phyloP scores from a whole-genome alignment of 2,797 vertebrate species.

The Streptopelia turtur region DNA sequence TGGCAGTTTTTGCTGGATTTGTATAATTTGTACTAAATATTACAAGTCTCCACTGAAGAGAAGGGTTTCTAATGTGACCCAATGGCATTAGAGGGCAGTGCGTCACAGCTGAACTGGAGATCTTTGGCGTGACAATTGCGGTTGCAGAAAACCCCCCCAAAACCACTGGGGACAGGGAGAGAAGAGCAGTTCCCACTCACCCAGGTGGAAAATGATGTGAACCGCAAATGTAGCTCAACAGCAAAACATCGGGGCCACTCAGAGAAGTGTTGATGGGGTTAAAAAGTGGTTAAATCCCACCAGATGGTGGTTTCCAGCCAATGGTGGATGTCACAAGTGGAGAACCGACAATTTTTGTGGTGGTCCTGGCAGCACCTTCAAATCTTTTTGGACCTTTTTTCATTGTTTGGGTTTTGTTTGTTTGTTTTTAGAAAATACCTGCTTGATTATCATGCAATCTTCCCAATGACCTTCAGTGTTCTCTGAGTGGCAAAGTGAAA shows the following conservation, averaged over 20 bases:
- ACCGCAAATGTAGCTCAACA: not conserved
- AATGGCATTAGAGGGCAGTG: conserved; percentile 55
- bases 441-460: not conserved
- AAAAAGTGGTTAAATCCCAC: not conserved
- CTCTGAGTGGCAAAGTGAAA: not conserved
- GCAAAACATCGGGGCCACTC: not conserved
- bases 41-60: not conserved
- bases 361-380: not conserved
- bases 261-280: not conserved
- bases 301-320: not conserved
- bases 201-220: not conserved
- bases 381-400: not conserved
- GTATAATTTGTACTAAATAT: accelerated
- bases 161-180: not conserved
- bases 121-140: not conserved
- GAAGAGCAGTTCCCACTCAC: not conserved
- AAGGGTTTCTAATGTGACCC: not conserved
- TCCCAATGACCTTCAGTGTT: not conserved
- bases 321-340: accelerated
- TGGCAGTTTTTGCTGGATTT: not conserved
- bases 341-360: not conserved
- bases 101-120: not conserved
- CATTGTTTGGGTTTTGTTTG: accelerated
- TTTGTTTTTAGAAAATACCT: not conserved
- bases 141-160: not conserved